phyloP scores from a whole-genome alignment of 2,888 invertebrate species.

The Drosophila paranaensis region DNA sequence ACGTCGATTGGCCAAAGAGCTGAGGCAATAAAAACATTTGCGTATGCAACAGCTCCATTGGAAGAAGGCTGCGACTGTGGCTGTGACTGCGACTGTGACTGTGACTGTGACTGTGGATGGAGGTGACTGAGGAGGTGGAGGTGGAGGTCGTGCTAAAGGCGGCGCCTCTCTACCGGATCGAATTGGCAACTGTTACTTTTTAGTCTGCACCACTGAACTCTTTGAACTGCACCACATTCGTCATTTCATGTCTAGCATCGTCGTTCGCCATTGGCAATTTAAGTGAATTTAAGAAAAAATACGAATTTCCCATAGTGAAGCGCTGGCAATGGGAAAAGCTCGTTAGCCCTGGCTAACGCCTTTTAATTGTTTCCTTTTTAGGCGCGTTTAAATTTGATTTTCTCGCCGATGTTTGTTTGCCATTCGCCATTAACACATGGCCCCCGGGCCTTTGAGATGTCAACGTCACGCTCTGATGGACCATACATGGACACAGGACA shows the following conservation, averaged over 20 bases:
- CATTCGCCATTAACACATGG: conserved; percentile 15
- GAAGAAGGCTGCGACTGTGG: too few species aligned
- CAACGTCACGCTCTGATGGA: background rate
- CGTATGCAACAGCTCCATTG: conserved; percentile 19
- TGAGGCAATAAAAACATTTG: conserved; percentile 11
- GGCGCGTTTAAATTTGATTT: conserved; percentile 13
- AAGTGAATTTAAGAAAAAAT: conserved; percentile 35
- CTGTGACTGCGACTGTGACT: too few species aligned
- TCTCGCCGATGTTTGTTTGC: conserved; percentile 4
- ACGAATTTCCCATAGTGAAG: conserved; percentile 8
- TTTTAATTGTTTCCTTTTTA: conserved; percentile 8
- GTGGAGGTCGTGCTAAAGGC: background rate
- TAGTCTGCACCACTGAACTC: conserved; percentile 1
- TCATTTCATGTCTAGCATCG: conserved; percentile 11
- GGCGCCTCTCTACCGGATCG: conserved; percentile 4
- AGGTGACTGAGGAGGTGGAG: too few species aligned
- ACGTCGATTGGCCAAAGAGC: conserved; percentile 39
- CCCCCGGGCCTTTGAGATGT: conserved; percentile 6
- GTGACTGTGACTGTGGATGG: too few species aligned
- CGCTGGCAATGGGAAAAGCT: conserved; percentile 3
- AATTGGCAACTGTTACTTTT: conserved; percentile 9
- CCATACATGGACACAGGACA: background rate
- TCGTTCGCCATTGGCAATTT: conserved; percentile 23
- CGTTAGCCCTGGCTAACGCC: background rate
- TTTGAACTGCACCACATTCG: conserved; percentile 38